Percentiles rank a stretch among this genome's conserved stretches.
Conservation (phyloP, 2,888 invertebrate genomes). For the Cryptocephalus moraei region DNA sequence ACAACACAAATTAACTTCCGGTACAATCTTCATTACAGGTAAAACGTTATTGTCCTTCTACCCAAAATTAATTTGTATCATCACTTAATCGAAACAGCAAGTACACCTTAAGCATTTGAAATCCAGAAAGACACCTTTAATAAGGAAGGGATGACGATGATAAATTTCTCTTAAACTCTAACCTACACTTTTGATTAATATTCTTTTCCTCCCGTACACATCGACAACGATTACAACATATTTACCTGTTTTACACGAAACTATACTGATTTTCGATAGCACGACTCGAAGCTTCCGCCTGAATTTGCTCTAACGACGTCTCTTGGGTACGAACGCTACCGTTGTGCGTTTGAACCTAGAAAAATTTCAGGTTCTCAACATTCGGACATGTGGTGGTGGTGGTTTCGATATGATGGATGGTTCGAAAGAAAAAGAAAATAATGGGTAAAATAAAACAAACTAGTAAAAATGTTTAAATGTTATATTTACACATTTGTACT, state of each 20-base stretch:
- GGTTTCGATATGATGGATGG: too few relatives aligned
- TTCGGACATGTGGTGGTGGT: background rate
- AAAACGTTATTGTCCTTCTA: too few relatives aligned
- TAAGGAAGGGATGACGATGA: too few relatives aligned
- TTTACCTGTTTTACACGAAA: conserved; percentile 43
- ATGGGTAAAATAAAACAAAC: conserved; percentile 19
- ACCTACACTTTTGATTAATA: too few relatives aligned
- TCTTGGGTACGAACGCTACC: conserved; percentile 74
- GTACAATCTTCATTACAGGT: too few relatives aligned
- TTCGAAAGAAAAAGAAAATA: conserved; percentile 3
- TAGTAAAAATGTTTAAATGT: conserved; percentile 14
- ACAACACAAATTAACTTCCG: too few relatives aligned
- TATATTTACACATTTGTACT: conserved; percentile 25
- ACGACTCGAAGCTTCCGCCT: conserved; percentile 40
- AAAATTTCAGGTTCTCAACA: conserved; percentile 14
- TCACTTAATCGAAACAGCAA: too few relatives aligned
- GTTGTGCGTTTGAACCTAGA: conserved; percentile 62
- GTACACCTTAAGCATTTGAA: too few relatives aligned
- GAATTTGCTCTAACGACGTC: conserved; percentile 57
- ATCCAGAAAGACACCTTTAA: too few relatives aligned
- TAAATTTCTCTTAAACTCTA: too few relatives aligned
- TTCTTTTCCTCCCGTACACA: too few relatives aligned
- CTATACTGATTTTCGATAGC: conserved; percentile 82
- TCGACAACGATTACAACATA: background rate
- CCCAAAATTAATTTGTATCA: too few relatives aligned